Base-by-base conservation (phyloP, 2,888 invertebrate genomes). In the Clivina fossor region DNA sequence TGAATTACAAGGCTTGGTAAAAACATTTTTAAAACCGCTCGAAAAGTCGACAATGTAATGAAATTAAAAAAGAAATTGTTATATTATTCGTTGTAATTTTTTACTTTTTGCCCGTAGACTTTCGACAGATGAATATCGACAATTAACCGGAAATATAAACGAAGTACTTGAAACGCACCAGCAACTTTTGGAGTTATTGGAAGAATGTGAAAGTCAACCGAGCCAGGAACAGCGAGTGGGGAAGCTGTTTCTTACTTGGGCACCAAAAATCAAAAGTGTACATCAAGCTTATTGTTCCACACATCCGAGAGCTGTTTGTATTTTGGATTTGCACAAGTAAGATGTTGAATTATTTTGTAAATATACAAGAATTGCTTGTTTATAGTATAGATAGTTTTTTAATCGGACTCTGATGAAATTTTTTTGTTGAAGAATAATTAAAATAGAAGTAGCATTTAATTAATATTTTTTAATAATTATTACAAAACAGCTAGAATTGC, bases 301-400 rank as follows among this genome's bases (percentile, higher is more conserved):
- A 62, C 98, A 99, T 80, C 98, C 98, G 0, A 84, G 86, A 73
- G 96, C 96, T 61, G 95, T 95, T 40, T 90, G 90, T 69, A 85
- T 97, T 65, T 80, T 99, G 64, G 95, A 95, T 73, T 90, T 90
- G 72, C 90, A 90, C 72, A 93, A 90, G 94, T 95, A 76, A 78
- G 82, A 76, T 18, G 32, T 40, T 43, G 30, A 37, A n/a, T n/a
- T n/a, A n/a, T n/a, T n/a, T n/a, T n/a, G n/a, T n/a, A n/a, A n/a
- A n/a, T n/a, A n/a, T n/a, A n/a, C n/a, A n/a, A n/a, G n/a, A n/a
- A n/a, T n/a, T n/a, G n/a, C n/a, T n/a, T n/a, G n/a, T n/a, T n/a
- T n/a, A n/a, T n/a, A n/a, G n/a, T n/a, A n/a, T n/a, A n/a, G n/a
- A n/a, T n/a, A n/a, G n/a, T n/a, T n/a, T n/a, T n/a, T n/a, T n/a